phyloP scores from a whole-genome alignment of 2,113 vertebrate species.

The Mixornis gularis region DNA sequence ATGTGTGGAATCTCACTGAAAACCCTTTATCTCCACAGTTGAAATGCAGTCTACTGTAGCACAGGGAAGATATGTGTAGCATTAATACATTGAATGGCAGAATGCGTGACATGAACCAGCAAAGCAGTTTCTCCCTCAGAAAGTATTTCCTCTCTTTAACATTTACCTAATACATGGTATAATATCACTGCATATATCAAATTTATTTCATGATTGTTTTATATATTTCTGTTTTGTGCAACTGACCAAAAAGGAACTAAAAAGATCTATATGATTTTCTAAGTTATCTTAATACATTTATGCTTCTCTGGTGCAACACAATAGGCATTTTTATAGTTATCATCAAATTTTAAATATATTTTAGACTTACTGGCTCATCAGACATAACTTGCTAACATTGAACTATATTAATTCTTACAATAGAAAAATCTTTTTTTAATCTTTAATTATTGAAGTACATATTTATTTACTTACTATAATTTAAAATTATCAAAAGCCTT shows the following conservation, averaged over 20 bases:
- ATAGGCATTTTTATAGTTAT: not conserved
- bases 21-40: not conserved
- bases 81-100: not conserved
- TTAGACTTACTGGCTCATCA: not conserved
- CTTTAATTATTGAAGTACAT: not conserved
- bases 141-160: not conserved
- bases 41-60: not conserved
- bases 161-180: not conserved
- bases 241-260: not conserved
- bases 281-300: not conserved
- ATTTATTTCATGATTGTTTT: not conserved
- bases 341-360: not conserved
- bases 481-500: not conserved
- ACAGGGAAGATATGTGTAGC: not conserved
- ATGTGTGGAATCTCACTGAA: not conserved
- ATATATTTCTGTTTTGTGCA: not conserved
- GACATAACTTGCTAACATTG: not conserved
- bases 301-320: not conserved
- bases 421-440: not conserved
- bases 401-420: not conserved
- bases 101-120: not conserved
- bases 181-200: not conserved
- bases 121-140: not conserved
- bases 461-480: not conserved
- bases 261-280: not conserved